phyloP scores from a whole-genome alignment of 2,888 invertebrate species.

The Willowsia nigromaculata region DNA sequence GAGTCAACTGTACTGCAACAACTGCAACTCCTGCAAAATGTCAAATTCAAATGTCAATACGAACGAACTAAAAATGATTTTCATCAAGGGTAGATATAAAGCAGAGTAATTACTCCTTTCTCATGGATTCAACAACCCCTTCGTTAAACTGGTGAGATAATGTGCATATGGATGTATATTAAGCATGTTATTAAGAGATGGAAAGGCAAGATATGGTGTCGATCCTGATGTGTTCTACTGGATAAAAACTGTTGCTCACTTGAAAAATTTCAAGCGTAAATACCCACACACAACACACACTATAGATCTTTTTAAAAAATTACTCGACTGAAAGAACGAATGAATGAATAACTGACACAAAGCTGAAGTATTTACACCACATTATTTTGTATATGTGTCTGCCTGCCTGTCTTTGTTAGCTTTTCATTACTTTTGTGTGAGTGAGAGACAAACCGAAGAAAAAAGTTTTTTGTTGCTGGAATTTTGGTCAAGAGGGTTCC shows the following conservation, averaged over 20 bases:
- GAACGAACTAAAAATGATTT: slow-evolving; percentile 25
- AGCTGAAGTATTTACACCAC: slow-evolving; percentile 41
- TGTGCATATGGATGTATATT: slow-evolving; percentile 8
- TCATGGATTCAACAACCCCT: slow-evolving; percentile 52
- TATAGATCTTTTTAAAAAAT: background rate
- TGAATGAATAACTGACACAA: slow-evolving; percentile 65
- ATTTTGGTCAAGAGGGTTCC: slow-evolving; percentile 64
- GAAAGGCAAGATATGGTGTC: slow-evolving; percentile 17
- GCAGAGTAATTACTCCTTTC: slow-evolving; percentile 51
- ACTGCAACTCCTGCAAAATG: slow-evolving; percentile 53
- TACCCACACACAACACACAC: background rate
- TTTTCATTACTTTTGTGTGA: slow-evolving; percentile 16
- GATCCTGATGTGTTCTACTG: background rate
- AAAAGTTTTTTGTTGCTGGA: slow-evolving; percentile 33
- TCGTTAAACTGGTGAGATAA: slow-evolving; percentile 4
- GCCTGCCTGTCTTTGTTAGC: slow-evolving; percentile 3
- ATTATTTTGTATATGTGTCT: background rate
- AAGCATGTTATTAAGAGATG: slow-evolving; percentile 37
- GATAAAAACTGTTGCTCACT: slow-evolving; percentile 65
- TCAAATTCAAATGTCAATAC: slow-evolving; percentile 67
- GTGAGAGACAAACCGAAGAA: background rate
- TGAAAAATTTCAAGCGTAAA: slow-evolving; percentile 27
- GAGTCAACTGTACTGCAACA: no score
- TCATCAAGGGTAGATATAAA: slow-evolving; percentile 22
- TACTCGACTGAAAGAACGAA: background rate